Evolutionary conservation across 2,113 vertebrate genomes (phyloP), one percentile per base, ranked within the genome.

Genomic region (Oxygymnocypris stewartii): DNA sequence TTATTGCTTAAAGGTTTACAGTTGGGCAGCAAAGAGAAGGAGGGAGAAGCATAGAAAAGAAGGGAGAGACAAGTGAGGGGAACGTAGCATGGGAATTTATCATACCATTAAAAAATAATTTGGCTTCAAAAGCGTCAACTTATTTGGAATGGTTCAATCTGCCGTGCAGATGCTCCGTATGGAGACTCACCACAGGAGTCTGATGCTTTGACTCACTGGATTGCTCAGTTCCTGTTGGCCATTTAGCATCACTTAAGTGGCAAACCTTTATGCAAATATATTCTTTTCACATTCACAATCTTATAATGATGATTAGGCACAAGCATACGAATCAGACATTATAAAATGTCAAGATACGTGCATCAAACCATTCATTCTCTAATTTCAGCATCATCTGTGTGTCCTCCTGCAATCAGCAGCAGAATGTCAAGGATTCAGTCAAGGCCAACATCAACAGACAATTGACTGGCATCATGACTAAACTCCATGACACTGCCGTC

Each of bases 1-100:
- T 94, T 95, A 95, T 93, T 94, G 91, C 92, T 89, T 90, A 91
- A 85, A 75, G 90, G 88, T 93, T 93, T 92, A 91, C 90, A 94
- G 90, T 92, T 84, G 6, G 86, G 85, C 67, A 76, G 85, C 80
- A 77, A n/a, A 35, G 83, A 83, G 49, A 65, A 65, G 69, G 47
- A 51, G 81, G 69, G 61, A 67, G 49, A 79, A 49, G 35, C 47
- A 59, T 51, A 87, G 74, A 69, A 54, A 40, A 67, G 25, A 59
- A 49, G 49, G 7, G 49, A 12, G 16, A 35, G 31, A 13, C 4
- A 25, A 73, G 77, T 57, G 76, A 47, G 77, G 65, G 61, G 23
- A 86, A 54, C 35, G 51, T 79, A 13, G 88, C 87, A 88, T 87
- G 87, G 89, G 91, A 93, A 92, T 90, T 90, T 90, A 88, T 90